Base-by-base conservation (phyloP, 1,140 invertebrate genomes). In the Lordiphosa collinella region DNA sequence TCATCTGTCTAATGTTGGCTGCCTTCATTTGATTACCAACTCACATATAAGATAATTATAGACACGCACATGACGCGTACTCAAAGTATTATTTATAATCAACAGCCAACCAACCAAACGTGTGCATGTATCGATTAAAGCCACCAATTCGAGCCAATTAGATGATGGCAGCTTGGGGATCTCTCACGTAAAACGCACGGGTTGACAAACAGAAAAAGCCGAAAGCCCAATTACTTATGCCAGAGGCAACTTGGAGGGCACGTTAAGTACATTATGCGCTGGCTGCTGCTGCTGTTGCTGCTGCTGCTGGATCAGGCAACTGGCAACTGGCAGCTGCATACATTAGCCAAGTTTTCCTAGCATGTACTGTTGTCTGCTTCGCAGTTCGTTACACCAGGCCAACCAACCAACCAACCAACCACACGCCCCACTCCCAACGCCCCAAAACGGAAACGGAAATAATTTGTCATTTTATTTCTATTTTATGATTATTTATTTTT, bases 391-490 rank as follows among this genome's bases (percentile, higher is more conserved):
- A 18, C 18, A 18, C 18, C 18, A 18, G 3, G 18, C 18, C 18
- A n/a, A n/a, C n/a, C n/a, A n/a, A n/a, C n/a, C n/a, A n/a, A n/a
- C 14, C 18, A 18, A 18, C 18, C 18, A 18, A 2, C 16, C 22
- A 25, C 6, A 25, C 22, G 22, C 22, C 22, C 22, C 6, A 25
- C 22, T 4, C 22, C 22, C 22, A 25, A 25, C 22, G 22, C 22
- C 22, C 22, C 22, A 50, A 29, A 59, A 46, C 70, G 70, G 70
- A 73, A 74, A 67, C 70, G 70, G 70, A 73, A 73, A 72, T 73
- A 66, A 73, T 73, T 73, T 73, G 70, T 73, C 70, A 73, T 73
- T 73, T 73, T 50, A 73, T 61, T 73, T 61, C 55, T 66, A 73
- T 73, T 73, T 73, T 67, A 66, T 73, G 69, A 70, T 70, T 70